phyloP scores from a whole-genome alignment of 2,113 vertebrate genomes.

The Columba livia region DNA sequence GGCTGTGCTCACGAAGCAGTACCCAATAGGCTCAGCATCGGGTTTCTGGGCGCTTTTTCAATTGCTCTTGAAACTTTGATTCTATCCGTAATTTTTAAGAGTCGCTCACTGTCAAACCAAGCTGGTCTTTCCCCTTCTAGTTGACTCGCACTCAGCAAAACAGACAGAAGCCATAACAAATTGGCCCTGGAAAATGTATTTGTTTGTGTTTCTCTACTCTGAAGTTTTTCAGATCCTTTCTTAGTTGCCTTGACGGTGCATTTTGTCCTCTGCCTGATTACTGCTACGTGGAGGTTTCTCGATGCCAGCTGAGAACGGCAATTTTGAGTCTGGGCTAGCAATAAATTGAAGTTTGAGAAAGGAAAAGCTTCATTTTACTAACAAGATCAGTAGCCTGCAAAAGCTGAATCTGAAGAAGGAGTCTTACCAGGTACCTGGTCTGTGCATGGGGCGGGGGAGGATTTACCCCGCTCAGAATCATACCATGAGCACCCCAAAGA shows the following conservation, averaged over 20 bases:
- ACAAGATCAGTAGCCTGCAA: not conserved
- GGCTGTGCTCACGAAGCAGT: not conserved
- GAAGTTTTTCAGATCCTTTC: slow-evolving; percentile 27
- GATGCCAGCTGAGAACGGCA: not conserved
- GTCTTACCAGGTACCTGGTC: not conserved
- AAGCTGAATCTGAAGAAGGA: not conserved
- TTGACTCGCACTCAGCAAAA: slow-evolving; percentile 38
- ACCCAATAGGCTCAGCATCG: not conserved
- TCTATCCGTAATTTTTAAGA: slow-evolving; percentile 1
- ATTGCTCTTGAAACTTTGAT: not conserved
- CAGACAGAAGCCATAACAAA: slow-evolving; percentile 1
- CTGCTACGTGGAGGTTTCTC: not conserved
- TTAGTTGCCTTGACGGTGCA: not conserved
- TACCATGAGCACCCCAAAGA: not conserved
- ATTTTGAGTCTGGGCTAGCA: not conserved
- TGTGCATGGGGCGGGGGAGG: not conserved
- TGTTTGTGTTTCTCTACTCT: not conserved
- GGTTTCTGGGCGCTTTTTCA: not conserved
- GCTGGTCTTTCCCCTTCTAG: not conserved
- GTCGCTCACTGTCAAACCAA: not conserved
- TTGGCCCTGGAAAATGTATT: slow-evolving; percentile 18
- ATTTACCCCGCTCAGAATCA: not conserved
- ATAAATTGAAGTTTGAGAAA: not conserved
- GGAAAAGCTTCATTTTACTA: not conserved
- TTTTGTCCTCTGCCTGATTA: not conserved